A percentile compares a stretch with the other conserved stretches of the same genome.
Conservation (phyloP, 2,797 vertebrate species). For the Galagoides demidoff region DNA sequence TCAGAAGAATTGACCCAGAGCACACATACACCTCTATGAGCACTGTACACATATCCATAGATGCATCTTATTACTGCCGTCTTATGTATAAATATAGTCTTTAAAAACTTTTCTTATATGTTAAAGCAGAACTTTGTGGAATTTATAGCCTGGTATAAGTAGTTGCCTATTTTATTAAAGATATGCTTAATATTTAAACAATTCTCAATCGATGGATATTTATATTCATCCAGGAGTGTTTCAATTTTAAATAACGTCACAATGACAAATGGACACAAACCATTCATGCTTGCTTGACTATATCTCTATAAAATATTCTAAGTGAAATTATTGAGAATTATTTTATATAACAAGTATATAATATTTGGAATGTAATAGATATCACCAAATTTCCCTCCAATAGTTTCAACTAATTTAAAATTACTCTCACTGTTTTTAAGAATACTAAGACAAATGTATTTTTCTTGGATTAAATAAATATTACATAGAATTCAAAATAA, state of each 20-base stretch:
- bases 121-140: neutral
- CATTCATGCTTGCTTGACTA: neutral
- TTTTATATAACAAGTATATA: neutral
- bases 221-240: neutral
- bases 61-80: neutral
- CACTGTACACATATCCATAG: neutral
- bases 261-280: neutral
- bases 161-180: neutral
- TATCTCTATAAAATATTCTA: neutral
- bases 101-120: neutral
- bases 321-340: neutral
- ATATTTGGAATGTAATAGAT: neutral
- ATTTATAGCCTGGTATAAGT: neutral
- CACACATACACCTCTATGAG: neutral
- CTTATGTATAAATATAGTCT: neutral
- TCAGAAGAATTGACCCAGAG: neutral
- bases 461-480: neutral
- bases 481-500: neutral
- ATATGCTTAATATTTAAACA: neutral
- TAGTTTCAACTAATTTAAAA: neutral
- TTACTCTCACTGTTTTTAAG: neutral
- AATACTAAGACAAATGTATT: neutral
- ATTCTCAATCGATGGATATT: neutral
- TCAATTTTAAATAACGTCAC: neutral
- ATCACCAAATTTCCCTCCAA: neutral